Conservation (phyloP, 2,113 vertebrate species). For the Nothoprocta perdicaria region DNA sequence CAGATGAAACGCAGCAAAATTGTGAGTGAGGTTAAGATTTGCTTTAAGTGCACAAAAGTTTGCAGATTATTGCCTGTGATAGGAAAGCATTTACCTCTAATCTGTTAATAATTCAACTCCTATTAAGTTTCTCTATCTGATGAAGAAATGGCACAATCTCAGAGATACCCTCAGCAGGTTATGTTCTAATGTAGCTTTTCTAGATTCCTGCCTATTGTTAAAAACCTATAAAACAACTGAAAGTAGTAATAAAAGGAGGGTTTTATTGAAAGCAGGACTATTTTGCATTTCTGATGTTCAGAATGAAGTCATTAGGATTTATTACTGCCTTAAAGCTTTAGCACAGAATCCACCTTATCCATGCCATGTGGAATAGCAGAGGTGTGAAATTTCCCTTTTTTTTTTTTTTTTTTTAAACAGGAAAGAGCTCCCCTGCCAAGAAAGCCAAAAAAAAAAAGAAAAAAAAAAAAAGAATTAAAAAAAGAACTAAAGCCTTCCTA, state of each 20-base stretch:
- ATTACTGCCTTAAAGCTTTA: background rate
- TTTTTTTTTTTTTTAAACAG: background rate
- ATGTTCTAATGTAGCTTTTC: background rate
- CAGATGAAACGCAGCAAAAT: background rate
- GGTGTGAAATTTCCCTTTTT: background rate
- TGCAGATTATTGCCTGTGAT: rapidly evolving
- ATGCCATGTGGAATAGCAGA: background rate
- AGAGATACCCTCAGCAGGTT: background rate
- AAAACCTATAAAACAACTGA: background rate
- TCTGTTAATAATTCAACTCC: background rate
- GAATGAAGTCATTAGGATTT: background rate
- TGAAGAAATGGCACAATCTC: background rate
- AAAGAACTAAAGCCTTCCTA: background rate
- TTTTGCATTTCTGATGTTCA: background rate
- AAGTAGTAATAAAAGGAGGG: background rate
- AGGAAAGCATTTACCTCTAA: slow-evolving; percentile 26
- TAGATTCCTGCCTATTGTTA: no score
- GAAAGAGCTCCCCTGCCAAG: background rate
- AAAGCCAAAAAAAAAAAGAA: background rate
- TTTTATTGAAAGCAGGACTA: background rate
- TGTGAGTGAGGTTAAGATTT: background rate
- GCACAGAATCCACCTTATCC: background rate
- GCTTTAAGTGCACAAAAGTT: background rate
- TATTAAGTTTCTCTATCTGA: rapidly evolving
- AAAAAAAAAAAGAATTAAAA: background rate